These are phyloP conservation scores for Tachycineta bicolor DNA, from an alignment of 2,113 vertebrate species.

Conservation along the genomic window DNA sequence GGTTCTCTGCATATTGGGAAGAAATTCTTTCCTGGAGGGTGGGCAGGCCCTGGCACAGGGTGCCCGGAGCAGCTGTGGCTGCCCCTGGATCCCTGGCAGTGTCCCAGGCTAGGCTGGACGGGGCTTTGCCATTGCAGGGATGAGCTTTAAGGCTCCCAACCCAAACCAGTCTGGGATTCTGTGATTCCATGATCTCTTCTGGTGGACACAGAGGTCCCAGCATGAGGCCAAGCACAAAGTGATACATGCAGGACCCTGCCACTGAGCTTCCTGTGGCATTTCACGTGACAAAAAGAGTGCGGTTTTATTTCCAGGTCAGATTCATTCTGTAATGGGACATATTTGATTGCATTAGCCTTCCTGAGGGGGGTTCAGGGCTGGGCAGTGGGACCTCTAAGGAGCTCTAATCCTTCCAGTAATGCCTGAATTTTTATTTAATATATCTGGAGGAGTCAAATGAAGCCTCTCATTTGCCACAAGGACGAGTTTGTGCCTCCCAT, in stretches of 20 bases:
- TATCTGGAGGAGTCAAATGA: neutral
- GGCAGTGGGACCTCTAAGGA: neutral
- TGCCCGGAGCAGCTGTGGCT: neutral
- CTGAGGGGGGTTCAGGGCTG: neutral
- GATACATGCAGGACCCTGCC: neutral
- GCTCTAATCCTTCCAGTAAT: neutral
- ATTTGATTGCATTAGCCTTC: neutral
- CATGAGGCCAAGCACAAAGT: neutral
- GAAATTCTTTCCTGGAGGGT: neutral
- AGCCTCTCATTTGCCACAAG: neutral
- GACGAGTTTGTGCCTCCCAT: neutral
- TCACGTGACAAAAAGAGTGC: fast-evolving
- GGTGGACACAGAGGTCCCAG: neutral
- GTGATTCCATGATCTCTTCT: neutral
- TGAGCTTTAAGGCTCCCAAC: neutral
- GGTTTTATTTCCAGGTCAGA: neutral
- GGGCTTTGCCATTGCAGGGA: neutral
- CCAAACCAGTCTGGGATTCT: neutral
- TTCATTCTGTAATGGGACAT: neutral
- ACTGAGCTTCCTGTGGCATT: neutral
- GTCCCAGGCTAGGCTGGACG: fast-evolving
- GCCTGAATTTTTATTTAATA: neutral
- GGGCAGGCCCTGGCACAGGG: fast-evolving
- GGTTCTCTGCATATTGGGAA: neutral
- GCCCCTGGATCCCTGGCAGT: neutral